Percentiles rank a stretch among this genome's conserved stretches.
Evolutionary conservation across 2,797 vertebrate genomes (phyloP).

Genomic region (Austrolebias charrua): DNA sequence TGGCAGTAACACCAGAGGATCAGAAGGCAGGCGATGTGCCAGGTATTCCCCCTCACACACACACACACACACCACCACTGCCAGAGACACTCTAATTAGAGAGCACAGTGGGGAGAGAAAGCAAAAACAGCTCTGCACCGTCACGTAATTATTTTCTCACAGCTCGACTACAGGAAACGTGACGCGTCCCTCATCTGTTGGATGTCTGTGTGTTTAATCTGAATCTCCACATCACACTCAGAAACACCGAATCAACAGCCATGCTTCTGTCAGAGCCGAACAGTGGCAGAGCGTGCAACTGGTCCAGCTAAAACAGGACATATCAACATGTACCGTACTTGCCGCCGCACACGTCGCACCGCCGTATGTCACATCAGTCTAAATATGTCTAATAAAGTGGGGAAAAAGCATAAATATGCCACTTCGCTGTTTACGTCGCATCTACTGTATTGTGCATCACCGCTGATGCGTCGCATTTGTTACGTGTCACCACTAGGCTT

Average conservation of each 20-base stretch:
- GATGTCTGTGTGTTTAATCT: slow-evolving; percentile 22
- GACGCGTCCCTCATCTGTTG: slow-evolving; percentile 37
- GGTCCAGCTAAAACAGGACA: slow-evolving; percentile 6
- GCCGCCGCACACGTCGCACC: no score
- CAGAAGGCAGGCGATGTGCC: slow-evolving; percentile 58
- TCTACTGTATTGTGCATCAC: no score
- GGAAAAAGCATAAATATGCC: no score
- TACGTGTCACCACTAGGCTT: no score
- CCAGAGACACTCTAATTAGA: slow-evolving; percentile 77
- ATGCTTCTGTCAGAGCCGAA: slow-evolving; percentile 34
- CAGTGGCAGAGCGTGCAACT: slow-evolving; percentile 5
- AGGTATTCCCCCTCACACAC: slow-evolving; percentile 61
- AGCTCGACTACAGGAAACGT: slow-evolving; percentile 58
- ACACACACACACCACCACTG: slow-evolving; percentile 12
- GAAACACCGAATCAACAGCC: slow-evolving; percentile 33
- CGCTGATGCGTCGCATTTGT: no score
- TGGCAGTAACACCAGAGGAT: slow-evolving; percentile 43
- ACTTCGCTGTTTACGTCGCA: no score
- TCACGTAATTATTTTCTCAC: slow-evolving; percentile 70
- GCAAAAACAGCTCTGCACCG: slow-evolving; percentile 63
- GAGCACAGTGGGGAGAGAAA: slow-evolving; percentile 67
- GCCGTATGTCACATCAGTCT: no score
- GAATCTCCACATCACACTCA: slow-evolving; percentile 37
- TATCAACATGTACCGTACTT: background rate
- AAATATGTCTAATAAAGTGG: no score